phyloP scores from a whole-genome alignment of 2,113 vertebrate genomes.

The Phodopus roborovskii region DNA sequence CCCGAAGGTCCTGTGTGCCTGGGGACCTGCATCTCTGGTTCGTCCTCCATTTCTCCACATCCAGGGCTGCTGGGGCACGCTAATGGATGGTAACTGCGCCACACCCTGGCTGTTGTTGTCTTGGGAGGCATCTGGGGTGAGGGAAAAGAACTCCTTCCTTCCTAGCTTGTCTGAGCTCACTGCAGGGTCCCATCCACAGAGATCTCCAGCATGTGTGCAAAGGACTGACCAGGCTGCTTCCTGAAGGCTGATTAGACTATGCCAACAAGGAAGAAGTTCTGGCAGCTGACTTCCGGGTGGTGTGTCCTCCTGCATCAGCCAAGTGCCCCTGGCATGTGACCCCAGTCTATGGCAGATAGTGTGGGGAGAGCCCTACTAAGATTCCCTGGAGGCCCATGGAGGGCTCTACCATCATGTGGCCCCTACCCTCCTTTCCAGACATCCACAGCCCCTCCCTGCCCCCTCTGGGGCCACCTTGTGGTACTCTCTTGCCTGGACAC shows the following conservation, averaged over 20 bases:
- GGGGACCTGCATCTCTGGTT: rapidly evolving
- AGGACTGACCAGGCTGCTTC: neutral
- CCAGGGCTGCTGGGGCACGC: neutral
- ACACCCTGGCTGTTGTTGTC: neutral
- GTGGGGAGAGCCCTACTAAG: too few relatives aligned
- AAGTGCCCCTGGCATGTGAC: rapidly evolving
- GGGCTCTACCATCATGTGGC: rapidly evolving
- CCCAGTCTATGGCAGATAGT: neutral
- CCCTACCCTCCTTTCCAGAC: neutral
- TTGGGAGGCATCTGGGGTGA: neutral
- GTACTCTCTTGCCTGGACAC: neutral
- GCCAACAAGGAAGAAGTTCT: neutral
- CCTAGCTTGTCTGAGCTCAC: rapidly evolving
- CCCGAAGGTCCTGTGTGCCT: rapidly evolving
- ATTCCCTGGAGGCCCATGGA: rapidly evolving
- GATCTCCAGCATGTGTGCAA: rapidly evolving
- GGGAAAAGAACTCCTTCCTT: neutral
- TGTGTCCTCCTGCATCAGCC: neutral
- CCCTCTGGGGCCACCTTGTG: neutral
- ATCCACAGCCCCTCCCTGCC: rapidly evolving
- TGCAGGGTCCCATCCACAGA: rapidly evolving
- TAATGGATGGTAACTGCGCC: too few relatives aligned
- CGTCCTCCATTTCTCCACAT: neutral
- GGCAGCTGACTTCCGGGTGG: neutral
- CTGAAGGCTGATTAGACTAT: neutral